These are phyloP conservation scores for Adelosebastes latens DNA, from an alignment of 2,797 vertebrate genomes.

Conservation along the genomic window DNA sequence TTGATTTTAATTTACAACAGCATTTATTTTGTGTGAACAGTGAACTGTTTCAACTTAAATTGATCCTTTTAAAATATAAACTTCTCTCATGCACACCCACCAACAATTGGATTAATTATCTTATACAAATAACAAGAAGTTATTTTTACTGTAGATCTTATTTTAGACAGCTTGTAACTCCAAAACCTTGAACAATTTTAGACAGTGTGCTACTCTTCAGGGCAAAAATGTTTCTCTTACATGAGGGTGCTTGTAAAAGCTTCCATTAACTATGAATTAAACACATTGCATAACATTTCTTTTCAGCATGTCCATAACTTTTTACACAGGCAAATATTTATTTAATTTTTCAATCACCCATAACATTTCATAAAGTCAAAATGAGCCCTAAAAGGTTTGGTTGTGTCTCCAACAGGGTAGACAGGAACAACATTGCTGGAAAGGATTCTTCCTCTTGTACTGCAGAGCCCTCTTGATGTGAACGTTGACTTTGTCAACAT, in stretches of 20 bases:
- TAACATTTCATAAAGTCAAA: not conserved
- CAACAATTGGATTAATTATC: not conserved
- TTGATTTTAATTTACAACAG: not conserved
- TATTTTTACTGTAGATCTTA: not conserved
- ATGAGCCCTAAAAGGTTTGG: conserved; percentile 1
- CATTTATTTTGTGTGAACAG: conserved; percentile 37
- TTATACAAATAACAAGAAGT: not conserved
- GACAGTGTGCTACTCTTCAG: not conserved
- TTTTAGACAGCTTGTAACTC: not conserved
- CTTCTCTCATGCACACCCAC: not conserved
- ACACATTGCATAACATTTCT: not conserved
- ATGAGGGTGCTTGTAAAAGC: not conserved
- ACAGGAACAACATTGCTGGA: conserved; percentile 86
- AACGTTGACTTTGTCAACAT: conserved; percentile 79
- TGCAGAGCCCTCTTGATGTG: conserved; percentile 85
- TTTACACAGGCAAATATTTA: conserved; percentile 3
- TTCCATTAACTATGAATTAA: not conserved
- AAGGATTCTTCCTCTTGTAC: conserved; percentile 88
- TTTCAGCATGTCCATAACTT: not conserved
- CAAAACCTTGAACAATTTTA: not conserved
- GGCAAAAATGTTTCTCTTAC: not conserved
- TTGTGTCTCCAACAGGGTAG: conserved; percentile 77
- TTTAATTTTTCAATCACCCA: not conserved
- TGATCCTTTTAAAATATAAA: not conserved
- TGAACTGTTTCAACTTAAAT: not conserved